Evolutionary conservation across 2,113 vertebrate genomes (phyloP).

Genomic region (Chionis minor): DNA sequence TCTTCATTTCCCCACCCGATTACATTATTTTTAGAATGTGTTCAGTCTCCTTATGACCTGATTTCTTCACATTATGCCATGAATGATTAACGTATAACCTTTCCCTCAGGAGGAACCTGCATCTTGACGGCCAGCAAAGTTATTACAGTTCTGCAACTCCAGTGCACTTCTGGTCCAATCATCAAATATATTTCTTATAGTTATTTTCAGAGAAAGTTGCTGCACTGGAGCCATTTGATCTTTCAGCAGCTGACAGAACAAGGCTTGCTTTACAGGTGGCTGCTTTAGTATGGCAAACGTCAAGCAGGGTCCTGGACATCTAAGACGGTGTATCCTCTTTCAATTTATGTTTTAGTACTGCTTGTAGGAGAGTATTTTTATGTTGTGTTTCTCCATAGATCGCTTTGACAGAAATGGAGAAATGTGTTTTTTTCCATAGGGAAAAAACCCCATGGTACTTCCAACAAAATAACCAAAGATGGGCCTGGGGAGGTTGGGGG

Average conservation of each 20-base stretch:
- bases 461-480: neutral
- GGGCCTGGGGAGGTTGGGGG: neutral
- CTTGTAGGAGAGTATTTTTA: neutral
- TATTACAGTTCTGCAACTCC: neutral
- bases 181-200: neutral
- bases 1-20: slow-evolving; percentile 35
- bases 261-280: neutral
- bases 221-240: neutral
- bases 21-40: slow-evolving; percentile 66
- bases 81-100: slow-evolving; percentile 16
- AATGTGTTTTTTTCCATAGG: neutral
- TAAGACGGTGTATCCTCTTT: neutral
- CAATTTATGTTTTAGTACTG: neutral
- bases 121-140: neutral
- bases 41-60: neutral
- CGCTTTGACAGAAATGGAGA: neutral
- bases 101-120: neutral
- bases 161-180: neutral
- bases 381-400: neutral
- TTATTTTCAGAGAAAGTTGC: neutral
- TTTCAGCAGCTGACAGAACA: neutral
- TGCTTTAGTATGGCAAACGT: neutral
- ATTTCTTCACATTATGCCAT: neutral
- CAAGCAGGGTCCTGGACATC: neutral
- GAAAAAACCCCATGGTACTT: rapidly evolving